Evolutionary conservation across 2,797 vertebrate genomes (phyloP), one percentile per base, ranked within the genome.

Genomic region (Sardinella longiceps): DNA sequence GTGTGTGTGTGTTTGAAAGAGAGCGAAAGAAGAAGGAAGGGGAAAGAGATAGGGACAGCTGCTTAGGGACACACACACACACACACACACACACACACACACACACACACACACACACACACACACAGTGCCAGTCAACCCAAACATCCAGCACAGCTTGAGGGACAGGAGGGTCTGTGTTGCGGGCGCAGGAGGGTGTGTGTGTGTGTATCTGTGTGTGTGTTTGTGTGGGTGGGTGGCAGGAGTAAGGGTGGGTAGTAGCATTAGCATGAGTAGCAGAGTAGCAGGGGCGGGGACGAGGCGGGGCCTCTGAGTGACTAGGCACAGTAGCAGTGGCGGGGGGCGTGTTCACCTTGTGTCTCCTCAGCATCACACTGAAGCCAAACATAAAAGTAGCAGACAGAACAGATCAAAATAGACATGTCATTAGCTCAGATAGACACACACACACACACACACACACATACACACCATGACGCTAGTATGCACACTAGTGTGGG

Each of bases 81-180:
- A 74, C 28, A 81, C 60, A 15, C 86, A 4, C 84, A 89, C 84
- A 87, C 82, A 88, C 77, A 80, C 37, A 80, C 77, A 80, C 37
- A 80, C 30, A 80, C 37, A 80, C 37, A 80, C 37, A 80, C 77
- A 80, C 37, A 80, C 77, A 80, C 70, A 77, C 14, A 51, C 33
- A 43, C 58, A 60, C 23, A 23, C 25, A 9, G 0, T 25, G 6
- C 25, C 58, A 10, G 28, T 28, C 58, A 28, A 28, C 9, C 1
- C 58, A 63, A 28, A 63, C n/a, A 25, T 63, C n/a, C n/a, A 28
- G 20, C 58, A 6, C 25, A 23, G 58, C 25, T 63, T 63, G 5
- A 63, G n/a, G 58, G 58, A 25, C 6, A 23, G 25, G 58, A 56
- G 53, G 11, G 12, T 51, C 48, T 51, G 43, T 12, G 9, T 11